Percentiles rank a stretch among this genome's conserved stretches.
Evolutionary conservation across 2,113 vertebrate species (phyloP).

Genomic region (Chaenocephalus aceratus): DNA sequence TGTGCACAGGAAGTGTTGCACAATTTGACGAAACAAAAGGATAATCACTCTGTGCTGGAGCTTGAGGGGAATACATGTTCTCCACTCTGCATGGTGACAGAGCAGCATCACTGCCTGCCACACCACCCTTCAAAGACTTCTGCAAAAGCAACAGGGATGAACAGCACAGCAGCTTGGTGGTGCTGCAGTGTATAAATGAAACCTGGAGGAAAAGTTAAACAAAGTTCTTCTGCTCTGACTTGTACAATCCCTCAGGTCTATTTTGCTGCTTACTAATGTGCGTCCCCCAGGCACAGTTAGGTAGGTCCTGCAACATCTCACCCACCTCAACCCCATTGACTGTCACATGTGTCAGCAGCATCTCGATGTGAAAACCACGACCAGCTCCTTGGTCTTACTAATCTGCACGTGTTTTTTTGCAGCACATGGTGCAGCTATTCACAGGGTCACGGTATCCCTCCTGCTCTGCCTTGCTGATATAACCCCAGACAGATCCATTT

Average conservation of each 20-base stretch:
- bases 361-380: background rate
- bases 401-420: constrained; percentile 22
- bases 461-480: constrained; percentile 2
- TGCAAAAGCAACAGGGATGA: constrained; percentile 24
- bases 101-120: constrained; percentile 20
- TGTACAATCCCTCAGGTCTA: background rate
- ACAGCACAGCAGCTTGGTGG: background rate
- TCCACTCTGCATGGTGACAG: background rate
- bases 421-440: constrained; percentile 39
- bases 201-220: background rate
- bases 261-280: constrained; percentile 18
- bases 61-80: constrained; percentile 33
- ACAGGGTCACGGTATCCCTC: constrained; percentile 15
- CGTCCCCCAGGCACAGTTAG: background rate
- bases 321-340: background rate
- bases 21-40: constrained; percentile 11
- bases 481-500: constrained; percentile 1
- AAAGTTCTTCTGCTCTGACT: constrained; percentile 10
- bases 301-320: background rate
- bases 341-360: background rate
- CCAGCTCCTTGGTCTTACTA: background rate
- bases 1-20: constrained; percentile 22
- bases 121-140: constrained; percentile 18
- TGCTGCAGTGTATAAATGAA: constrained; percentile 3
- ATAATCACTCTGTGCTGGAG: background rate